A percentile compares a stretch with the other conserved stretches of the same genome.
Evolutionary conservation across 2,113 vertebrate species (phyloP).

Genomic region (Macaca mulatta): DNA sequence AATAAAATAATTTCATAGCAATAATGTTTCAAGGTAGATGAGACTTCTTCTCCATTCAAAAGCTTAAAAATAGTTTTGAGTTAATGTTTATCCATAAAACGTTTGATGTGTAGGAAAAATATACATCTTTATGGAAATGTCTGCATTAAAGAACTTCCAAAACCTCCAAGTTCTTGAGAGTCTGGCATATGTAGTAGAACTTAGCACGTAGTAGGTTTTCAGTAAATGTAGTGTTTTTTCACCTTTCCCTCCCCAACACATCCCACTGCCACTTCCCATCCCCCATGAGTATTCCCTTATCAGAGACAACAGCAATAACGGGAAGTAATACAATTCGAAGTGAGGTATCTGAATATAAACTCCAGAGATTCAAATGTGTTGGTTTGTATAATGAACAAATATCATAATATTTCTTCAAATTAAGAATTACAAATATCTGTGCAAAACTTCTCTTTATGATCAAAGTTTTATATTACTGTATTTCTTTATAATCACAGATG

Average conservation of each 20-base stretch:
- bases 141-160: neutral
- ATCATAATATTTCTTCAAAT: neutral
- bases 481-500: neutral
- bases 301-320: neutral
- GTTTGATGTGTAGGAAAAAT: neutral
- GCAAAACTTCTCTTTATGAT: neutral
- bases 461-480: neutral
- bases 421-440: slow-evolving; percentile 16
- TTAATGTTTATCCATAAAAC: slow-evolving; percentile 13
- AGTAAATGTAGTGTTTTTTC: neutral
- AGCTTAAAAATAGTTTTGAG: neutral
- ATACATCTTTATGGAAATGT: neutral
- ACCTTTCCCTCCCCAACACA: neutral
- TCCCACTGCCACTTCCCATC: neutral
- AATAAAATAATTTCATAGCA: slow-evolving; percentile 46
- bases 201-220: neutral
- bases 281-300: neutral
- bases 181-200: neutral
- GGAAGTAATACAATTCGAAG: neutral
- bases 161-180: neutral
- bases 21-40: neutral
- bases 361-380: neutral
- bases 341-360: neutral
- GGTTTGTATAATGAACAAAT: neutral
- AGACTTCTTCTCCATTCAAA: slow-evolving; percentile 15